Base-by-base conservation (phyloP, 2,797 vertebrate species). In the Myotis vivesi region DNA sequence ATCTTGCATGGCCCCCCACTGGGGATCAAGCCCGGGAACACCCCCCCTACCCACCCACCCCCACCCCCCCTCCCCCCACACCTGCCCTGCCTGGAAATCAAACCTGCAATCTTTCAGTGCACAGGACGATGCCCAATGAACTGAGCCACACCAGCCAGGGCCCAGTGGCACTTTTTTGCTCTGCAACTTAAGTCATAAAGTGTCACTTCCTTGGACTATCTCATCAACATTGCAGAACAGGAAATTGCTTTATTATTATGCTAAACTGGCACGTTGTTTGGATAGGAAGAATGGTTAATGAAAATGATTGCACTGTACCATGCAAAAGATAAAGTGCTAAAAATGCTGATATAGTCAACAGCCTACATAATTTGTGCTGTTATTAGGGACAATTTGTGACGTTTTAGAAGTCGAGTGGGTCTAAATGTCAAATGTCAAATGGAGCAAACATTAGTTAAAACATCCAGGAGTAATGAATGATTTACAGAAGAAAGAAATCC, bases 311-410 rank as follows among this genome's bases (percentile, higher is more conserved):
- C 83, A n/a, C 84, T 57, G 89, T 80, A 84, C 62, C 20, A 22
- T 9, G 71, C 8, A 53, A 36, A 89, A 91, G 79, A 87, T 49
- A 69, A 94, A 94, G 93, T 25, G 90, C 94, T 69, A 23, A n/a
- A 59, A 76, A 73, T 5, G 86, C 95, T n/a, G 55, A 51, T 82
- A 30, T 3, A 71, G 83, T 87, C 94, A 95, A 79, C 62, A 83
- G 95, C 91, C 68, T 22, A 87, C 92, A 66, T 92, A 82, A 96
- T 96, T 62, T 92, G 83, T 79, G 64, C 80, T 23, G 87, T 96
- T 95, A 97, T 97, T 94, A 97, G 94, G 91, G 95, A 96, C 89
- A 94, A 97, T 97, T 95, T 95, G 95, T 97, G 95, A 97, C 95
- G 95, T 96, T 94, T 94, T 23, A 94, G 90, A 96, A 95, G 89